These are phyloP conservation scores for Lymantria monacha DNA, from an alignment of 2,888 invertebrate species.

Conservation along the genomic window DNA sequence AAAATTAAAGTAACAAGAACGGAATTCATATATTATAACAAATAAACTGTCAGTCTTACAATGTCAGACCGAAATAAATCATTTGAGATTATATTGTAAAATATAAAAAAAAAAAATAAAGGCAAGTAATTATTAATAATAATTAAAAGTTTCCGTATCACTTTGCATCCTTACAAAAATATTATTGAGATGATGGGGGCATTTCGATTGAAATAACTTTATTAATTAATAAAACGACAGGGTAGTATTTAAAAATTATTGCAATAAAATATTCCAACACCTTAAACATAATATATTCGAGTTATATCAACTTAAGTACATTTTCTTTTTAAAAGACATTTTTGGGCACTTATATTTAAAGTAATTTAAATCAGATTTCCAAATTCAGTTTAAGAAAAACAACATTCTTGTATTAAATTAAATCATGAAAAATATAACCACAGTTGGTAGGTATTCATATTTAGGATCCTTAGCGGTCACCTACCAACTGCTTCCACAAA, in stretches of 20 bases:
- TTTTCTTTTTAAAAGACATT: not conserved
- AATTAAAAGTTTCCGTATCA: slow-evolving; percentile 3
- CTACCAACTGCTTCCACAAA: too few relatives aligned
- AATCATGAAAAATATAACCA: too few relatives aligned
- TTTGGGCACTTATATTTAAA: not conserved
- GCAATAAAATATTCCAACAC: slow-evolving; percentile 26
- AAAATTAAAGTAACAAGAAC: slow-evolving; percentile 21
- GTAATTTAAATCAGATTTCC: not conserved
- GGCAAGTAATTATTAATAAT: slow-evolving; percentile 20
- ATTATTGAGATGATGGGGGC: slow-evolving; percentile 10
- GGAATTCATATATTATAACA: slow-evolving; percentile 9
- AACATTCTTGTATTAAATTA: too few relatives aligned
- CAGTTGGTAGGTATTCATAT: too few relatives aligned
- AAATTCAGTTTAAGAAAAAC: too few relatives aligned
- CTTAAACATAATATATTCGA: slow-evolving; percentile 1
- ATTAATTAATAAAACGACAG: not conserved
- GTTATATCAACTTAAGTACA: not conserved
- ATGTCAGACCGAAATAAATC: slow-evolving; percentile 11
- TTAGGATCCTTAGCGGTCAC: too few relatives aligned
- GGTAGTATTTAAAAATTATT: too few relatives aligned
- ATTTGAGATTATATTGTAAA: slow-evolving; percentile 3
- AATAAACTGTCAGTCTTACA: slow-evolving; percentile 7
- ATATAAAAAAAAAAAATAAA: slow-evolving; percentile 7
- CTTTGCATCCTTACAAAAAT: slow-evolving; percentile 4
- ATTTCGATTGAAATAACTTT: not conserved